These are phyloP conservation scores for Brachymystax lenok DNA, from an alignment of 2,797 vertebrate species.

Conservation along the genomic window DNA sequence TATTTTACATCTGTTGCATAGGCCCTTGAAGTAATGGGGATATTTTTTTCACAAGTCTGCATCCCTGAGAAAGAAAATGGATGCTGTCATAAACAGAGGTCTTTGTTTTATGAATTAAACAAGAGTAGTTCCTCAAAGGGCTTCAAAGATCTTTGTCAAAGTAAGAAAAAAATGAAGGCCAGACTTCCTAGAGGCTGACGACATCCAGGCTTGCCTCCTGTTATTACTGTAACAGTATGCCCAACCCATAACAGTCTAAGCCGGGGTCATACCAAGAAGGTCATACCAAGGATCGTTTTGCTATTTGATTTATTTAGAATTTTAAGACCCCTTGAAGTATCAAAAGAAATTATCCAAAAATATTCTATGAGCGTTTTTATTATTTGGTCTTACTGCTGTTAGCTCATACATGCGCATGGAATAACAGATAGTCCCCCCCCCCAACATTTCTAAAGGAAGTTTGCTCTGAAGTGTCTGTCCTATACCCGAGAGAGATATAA, in stretches of 20 bases:
- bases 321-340: no score
- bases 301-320: no score
- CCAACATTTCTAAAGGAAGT: no score
- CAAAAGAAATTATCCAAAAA: no score
- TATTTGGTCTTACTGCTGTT: no score
- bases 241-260: no score
- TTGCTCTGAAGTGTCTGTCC: no score
- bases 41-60: not conserved
- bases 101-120: conserved; percentile 3
- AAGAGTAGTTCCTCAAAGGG: not conserved
- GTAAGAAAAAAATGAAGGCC: not conserved
- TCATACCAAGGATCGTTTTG: not conserved
- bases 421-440: no score
- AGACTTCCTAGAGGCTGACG: not conserved
- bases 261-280: no score
- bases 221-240: not conserved
- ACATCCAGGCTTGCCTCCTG: not conserved
- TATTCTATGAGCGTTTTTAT: no score
- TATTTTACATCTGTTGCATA: not conserved
- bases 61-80: not conserved
- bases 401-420: no score
- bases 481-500: no score
- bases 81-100: not conserved
- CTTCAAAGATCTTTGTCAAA: not conserved
- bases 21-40: not conserved